Base-by-base conservation (phyloP, 2,888 invertebrate species). In the Ramazzottius varieornatus region DNA sequence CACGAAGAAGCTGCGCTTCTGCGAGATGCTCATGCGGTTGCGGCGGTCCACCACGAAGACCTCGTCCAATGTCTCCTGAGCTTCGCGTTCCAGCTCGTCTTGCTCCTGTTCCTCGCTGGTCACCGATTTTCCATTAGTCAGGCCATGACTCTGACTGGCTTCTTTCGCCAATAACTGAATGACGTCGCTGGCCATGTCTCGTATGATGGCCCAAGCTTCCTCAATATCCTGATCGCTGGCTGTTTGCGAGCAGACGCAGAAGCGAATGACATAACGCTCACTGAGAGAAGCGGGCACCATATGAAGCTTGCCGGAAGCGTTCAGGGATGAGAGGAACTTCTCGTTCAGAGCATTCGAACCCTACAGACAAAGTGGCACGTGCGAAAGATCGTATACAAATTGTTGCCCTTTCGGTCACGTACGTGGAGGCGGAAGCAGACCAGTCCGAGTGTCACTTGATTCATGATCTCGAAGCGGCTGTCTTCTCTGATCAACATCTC, bases 261-360 rank as follows among this genome's bases (percentile, higher is more conserved):
- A 96, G 66, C 93, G 81, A 71, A 93, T 91, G 65, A 91, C 87
- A 74, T 86, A 93, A 71, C 84, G 84, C 64, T 91, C 90, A 72
- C 88, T 86, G 32, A 92, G 85, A 63, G 83, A 84, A 0, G 93
- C 88, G 0, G 93, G 93, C 16, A 93, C 93, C 93, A 96, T 94
- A 76, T 96, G 94, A 68, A 96, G 79, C 75, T 86, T 87, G 20
- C 92, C 94, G 1, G 92, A 91, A 67, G 88, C 92, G 74, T 96
- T 96, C 71, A 96, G 89, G 69, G 83, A 83, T 67, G 89, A 88
- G 71, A 96, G 77, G 46, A 96, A 79, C 75, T 88, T 89, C 76
- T 93, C 90, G 75, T 94, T 94, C 65, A 90, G 73, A 65, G 81
- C 81, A 73, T 89, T 86, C 32, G 80, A 73, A 2, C 79, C 89